Base-by-base conservation (phyloP, 2,797 vertebrate genomes). In the Rhyacichthys aspro region DNA sequence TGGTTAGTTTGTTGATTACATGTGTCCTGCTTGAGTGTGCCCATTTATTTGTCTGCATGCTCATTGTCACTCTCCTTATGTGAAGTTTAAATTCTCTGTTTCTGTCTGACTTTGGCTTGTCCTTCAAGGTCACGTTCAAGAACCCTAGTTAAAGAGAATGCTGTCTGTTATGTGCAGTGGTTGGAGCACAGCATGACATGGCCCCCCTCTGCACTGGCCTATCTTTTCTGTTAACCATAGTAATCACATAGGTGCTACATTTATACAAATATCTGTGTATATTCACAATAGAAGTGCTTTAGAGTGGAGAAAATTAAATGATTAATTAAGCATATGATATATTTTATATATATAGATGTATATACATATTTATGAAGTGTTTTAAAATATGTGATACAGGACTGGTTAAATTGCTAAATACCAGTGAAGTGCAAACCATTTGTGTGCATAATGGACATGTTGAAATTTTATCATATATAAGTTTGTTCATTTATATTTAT, bases 51-150 rank as follows among this genome's bases (percentile, higher is more conserved):
- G 23, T n/a, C n/a, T n/a, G n/a, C n/a, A n/a, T 69, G 38, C 37
- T 41, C 34, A 61, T 71, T 71, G 59, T 65, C 36, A 63, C 44
- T 72, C 44, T 72, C 56, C 34, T 44, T 71, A 38, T 47, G 55
- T 67, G 61, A 14, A 55, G 58, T 58, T 81, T 72, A 28, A 73
- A 60, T 52, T 81, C 56, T 58, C 42, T 74, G 78, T 81, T 54
- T 58, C 42, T 74, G 78, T 66, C 38, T 71, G 63, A 55, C 67
- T 83, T 67, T 63, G 81, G 70, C 69, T 81, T 85, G 69, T 81
- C 79, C 72, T 86, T 57, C 85, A 84, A 83, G 78, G 84, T 86
- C 86, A 88, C 74, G 85, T 74, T 88, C 65, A 75, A 81, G 76
- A 75, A 73, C 72, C 81, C 64, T 83, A 67, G 73, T 68, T 78